These are phyloP conservation scores for Plagodis dolabraria DNA, from an alignment of 2,888 invertebrate species.

Conservation along the genomic window DNA sequence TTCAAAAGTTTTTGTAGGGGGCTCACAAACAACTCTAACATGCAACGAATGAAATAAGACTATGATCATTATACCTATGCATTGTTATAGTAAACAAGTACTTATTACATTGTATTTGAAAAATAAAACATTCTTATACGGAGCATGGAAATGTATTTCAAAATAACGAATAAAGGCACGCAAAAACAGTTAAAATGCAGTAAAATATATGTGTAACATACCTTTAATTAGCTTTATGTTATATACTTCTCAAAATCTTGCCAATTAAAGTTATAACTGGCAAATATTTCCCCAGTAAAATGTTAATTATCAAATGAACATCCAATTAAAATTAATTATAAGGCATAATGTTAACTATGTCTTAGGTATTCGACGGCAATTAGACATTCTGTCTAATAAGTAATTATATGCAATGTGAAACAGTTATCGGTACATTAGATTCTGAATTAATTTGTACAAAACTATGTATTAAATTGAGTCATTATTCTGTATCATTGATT, in stretches of 20 bases:
- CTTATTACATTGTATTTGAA: too few relatives aligned
- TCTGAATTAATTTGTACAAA: conserved; percentile 36
- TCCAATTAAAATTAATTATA: conserved; percentile 43
- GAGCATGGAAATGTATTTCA: too few relatives aligned
- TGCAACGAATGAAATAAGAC: too few relatives aligned
- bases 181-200: conserved; percentile 7
- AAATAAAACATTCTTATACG: too few relatives aligned
- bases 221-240: conserved; percentile 16
- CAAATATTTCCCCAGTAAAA: conserved; percentile 25
- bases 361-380: conserved; percentile 49
- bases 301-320: conserved; percentile 29
- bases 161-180: too few relatives aligned
- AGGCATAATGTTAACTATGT: conserved; percentile 15
- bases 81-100: too few relatives aligned
- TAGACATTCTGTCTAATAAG: conserved; percentile 32
- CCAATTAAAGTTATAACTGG: conserved; percentile 22
- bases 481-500: conserved; percentile 28
- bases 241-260: conserved; percentile 15
- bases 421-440: conserved; percentile 19
- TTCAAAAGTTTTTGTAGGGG: conserved; percentile 4
- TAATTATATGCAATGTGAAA: conserved; percentile 13
- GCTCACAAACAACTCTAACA: too few relatives aligned
- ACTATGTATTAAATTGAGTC: conserved; percentile 32
- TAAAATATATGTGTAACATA: conserved; percentile 14
- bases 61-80: too few relatives aligned